Evolutionary conservation across 2,113 vertebrate genomes (phyloP).

Genomic region (Hyperoodon ampullatus): DNA sequence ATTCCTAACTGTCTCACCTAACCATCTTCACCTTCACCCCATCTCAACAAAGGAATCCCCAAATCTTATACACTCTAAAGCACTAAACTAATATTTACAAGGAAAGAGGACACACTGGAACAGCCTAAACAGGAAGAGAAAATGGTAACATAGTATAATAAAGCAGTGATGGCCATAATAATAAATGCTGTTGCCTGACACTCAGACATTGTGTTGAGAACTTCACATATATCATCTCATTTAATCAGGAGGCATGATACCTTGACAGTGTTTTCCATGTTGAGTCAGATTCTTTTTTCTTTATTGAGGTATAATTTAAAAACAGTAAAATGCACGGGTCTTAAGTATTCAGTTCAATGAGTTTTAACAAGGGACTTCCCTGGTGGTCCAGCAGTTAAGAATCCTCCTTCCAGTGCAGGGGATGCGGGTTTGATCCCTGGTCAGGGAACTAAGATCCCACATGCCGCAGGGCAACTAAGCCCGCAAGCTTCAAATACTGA

Average conservation of each 20-base stretch:
- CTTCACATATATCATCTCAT: not conserved
- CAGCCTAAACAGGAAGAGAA: not conserved
- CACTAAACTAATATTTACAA: not conserved
- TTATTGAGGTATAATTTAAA: conserved; percentile 2
- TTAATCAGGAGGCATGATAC: conserved; percentile 5
- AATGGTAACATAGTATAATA: not conserved
- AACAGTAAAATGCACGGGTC: not conserved
- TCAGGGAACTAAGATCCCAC: no score
- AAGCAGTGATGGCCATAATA: not conserved
- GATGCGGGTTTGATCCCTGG: no score
- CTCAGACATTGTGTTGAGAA: not conserved
- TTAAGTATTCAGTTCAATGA: not conserved
- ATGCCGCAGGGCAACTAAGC: no score
- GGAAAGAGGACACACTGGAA: not conserved
- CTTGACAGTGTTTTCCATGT: not conserved
- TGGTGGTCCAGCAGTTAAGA: no score
- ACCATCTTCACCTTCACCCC: not conserved
- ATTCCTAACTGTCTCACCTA: not conserved
- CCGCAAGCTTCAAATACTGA: no score
- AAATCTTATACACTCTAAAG: conserved; percentile 28
- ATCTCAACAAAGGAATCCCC: not conserved
- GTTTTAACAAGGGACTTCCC: not conserved
- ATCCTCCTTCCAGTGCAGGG: no score
- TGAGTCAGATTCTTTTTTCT: not conserved
- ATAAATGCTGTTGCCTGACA: not conserved